These are phyloP conservation scores for Geopemphigus sp. DNA, from an alignment of 1,140 invertebrate genomes.

Conservation along the genomic window DNA sequence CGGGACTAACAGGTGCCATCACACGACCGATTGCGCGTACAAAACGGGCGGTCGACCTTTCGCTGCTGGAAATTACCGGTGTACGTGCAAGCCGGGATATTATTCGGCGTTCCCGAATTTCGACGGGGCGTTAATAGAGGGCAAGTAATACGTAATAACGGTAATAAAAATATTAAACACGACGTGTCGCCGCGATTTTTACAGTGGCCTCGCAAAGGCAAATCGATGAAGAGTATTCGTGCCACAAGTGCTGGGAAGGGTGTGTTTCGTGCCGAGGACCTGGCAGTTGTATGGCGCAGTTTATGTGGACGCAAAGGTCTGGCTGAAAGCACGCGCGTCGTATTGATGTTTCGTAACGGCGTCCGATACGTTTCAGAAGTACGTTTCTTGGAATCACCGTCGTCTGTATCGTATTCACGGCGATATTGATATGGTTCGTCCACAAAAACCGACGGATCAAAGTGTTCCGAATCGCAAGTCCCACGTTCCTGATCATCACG, in stretches of 20 bases:
- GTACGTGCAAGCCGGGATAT: constrained; percentile 20
- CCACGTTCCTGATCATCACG: constrained; percentile 84
- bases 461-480: constrained; percentile 86
- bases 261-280: constrained; percentile 1
- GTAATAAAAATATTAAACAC: too few relatives aligned
- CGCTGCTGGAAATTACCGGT: constrained; percentile 16
- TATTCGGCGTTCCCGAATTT: neutral
- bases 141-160: neutral
- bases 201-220: neutral
- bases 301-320: constrained; percentile 33
- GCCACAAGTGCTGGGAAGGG: constrained; percentile 26
- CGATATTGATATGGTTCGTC: constrained; percentile 69
- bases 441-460: constrained; percentile 77
- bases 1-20: constrained; percentile 27
- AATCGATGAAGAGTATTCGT: constrained; percentile 20
- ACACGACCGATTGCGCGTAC: constrained; percentile 13
- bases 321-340: too few relatives aligned
- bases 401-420: constrained; percentile 9
- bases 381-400: constrained; percentile 32
- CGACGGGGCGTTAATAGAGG: neutral
- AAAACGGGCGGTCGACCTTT: neutral
- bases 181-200: neutral
- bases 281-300: constrained; percentile 25
- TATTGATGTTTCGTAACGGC: too few relatives aligned
- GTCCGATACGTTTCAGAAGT: constrained; percentile 5